These are phyloP conservation scores for Melinaea marsaeus DNA, from an alignment of 2,888 invertebrate species.

Conservation along the genomic window DNA sequence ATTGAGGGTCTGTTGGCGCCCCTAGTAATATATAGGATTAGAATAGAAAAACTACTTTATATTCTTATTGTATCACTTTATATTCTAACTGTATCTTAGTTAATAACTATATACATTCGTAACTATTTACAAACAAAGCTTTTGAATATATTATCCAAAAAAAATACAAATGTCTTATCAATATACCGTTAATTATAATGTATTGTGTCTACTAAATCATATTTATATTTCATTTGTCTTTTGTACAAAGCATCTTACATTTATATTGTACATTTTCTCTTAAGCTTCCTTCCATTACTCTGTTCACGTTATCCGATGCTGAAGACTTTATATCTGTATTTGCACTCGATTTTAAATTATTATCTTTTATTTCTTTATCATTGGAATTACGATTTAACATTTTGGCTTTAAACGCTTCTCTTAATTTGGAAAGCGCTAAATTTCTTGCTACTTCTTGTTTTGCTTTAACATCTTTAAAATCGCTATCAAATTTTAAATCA, in stretches of 20 bases:
- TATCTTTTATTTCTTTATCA: slow-evolving; percentile 2
- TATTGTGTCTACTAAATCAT: too few relatives aligned
- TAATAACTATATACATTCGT: too few relatives aligned
- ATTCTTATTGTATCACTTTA: too few relatives aligned
- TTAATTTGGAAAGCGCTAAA: slow-evolving; percentile 14
- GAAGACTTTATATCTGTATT: slow-evolving; percentile 12
- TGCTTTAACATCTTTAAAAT: neutral
- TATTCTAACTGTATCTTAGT: too few relatives aligned
- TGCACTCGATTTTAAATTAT: slow-evolving; percentile 6
- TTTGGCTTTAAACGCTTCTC: slow-evolving; percentile 10
- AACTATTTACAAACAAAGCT: slow-evolving; percentile 7
- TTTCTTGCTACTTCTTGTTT: neutral
- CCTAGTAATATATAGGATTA: too few relatives aligned
- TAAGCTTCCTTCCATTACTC: slow-evolving; percentile 31
- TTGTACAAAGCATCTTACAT: slow-evolving; percentile 61
- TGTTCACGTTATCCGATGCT: slow-evolving; percentile 17
- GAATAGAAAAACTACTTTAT: too few relatives aligned
- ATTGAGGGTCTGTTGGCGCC: too few relatives aligned
- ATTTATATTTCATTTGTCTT: slow-evolving; percentile 36
- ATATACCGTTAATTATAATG: too few relatives aligned
- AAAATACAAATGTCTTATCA: too few relatives aligned
- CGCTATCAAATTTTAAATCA: neutral
- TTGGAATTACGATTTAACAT: neutral
- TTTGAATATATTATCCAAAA: too few relatives aligned
- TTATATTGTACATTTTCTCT: slow-evolving; percentile 61